Conservation (phyloP, 2,888 invertebrate genomes). For the Ophion obscuratus region DNA sequence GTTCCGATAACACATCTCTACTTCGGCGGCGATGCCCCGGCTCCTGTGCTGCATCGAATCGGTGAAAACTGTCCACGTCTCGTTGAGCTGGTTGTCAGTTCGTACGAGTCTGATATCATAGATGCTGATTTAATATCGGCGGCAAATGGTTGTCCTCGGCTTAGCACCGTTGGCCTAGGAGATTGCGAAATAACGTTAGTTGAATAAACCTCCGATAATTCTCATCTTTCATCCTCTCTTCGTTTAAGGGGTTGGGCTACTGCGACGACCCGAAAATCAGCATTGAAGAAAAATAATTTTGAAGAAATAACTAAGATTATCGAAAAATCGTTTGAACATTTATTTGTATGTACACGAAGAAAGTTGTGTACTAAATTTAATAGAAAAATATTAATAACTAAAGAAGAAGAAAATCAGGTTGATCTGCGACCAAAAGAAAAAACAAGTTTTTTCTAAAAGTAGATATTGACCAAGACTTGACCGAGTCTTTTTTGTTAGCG, state of each 20-base stretch:
- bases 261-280: no score
- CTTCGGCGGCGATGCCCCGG: slow-evolving; percentile 79
- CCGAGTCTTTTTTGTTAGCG: no score
- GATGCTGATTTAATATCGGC: slow-evolving; percentile 76
- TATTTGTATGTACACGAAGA: no score
- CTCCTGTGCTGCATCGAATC: slow-evolving; percentile 74
- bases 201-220: background rate
- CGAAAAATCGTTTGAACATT: no score
- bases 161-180: slow-evolving; percentile 79
- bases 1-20: slow-evolving; percentile 81
- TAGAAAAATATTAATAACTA: no score
- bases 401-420: no score
- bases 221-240: background rate
- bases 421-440: no score
- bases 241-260: background rate
- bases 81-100: slow-evolving; percentile 79
- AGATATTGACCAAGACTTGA: no score
- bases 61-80: slow-evolving; percentile 78
- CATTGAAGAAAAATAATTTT: background rate
- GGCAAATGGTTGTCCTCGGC: slow-evolving; percentile 77
- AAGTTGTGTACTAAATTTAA: no score
- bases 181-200: slow-evolving; percentile 81
- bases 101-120: slow-evolving; percentile 76
- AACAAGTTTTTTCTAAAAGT: no score
- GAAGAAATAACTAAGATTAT: no score